These are phyloP conservation scores for Phallusia fumigata DNA, from an alignment of 23 tunicate species.

Conservation along the genomic window DNA sequence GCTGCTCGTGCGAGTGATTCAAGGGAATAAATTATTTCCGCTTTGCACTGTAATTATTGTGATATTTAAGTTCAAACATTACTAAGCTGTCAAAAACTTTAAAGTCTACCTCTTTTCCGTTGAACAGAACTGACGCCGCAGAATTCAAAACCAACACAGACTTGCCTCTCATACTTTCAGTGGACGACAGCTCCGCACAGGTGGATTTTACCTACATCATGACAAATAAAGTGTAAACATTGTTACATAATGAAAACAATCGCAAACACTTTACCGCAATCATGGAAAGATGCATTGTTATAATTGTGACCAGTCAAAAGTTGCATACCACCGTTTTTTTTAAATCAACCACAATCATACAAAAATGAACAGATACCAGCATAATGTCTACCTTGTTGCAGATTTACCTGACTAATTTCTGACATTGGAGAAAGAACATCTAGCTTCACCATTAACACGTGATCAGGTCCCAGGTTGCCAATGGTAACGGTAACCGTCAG, in stretches of 20 bases:
- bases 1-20: background rate
- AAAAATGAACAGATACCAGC: too few relatives aligned
- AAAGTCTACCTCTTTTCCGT: background rate
- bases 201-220: background rate
- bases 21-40: background rate
- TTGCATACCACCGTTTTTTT: background rate
- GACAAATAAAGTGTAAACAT: background rate
- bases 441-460: background rate
- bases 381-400: too few relatives aligned
- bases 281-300: background rate
- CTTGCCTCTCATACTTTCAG: background rate
- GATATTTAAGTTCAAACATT: background rate
- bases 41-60: background rate
- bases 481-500: background rate
- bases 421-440: background rate
- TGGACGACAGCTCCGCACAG: background rate
- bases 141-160: background rate
- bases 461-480: slow-evolving; percentile 2
- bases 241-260: too few relatives aligned
- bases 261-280: too few relatives aligned
- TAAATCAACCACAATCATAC: too few relatives aligned
- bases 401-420: background rate
- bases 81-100: too few relatives aligned
- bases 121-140: background rate
- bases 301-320: background rate